Percentiles rank a stretch among this genome's conserved stretches.
Evolutionary conservation across 2,113 vertebrate genomes (phyloP).

Genomic region (Rhodinocichla rosea): DNA sequence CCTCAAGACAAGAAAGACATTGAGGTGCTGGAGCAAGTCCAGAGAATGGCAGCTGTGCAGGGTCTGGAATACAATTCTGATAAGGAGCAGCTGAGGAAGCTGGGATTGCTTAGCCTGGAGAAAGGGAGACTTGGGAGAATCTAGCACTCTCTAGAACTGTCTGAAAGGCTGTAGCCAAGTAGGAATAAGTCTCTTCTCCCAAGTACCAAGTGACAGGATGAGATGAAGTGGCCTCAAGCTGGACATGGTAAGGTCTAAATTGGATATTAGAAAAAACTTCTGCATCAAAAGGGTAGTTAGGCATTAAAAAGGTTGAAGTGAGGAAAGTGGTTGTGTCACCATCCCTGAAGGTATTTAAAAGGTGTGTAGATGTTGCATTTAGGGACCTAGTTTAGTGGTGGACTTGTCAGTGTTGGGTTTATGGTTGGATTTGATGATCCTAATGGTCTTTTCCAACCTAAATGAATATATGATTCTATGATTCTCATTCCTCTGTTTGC

Average conservation of each 20-base stretch:
- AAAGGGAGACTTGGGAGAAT: neutral
- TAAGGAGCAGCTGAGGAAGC: neutral
- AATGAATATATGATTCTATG: neutral
- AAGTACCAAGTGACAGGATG: neutral
- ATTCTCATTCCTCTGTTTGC: neutral
- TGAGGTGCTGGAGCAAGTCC: neutral
- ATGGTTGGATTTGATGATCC: neutral
- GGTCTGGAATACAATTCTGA: neutral
- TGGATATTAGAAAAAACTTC: neutral
- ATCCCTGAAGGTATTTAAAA: neutral
- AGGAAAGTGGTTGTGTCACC: neutral
- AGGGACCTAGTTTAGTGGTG: neutral
- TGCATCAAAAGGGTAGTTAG: neutral
- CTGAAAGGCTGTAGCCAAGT: neutral
- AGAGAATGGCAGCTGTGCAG: neutral
- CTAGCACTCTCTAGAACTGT: neutral
- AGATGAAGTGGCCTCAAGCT: neutral
- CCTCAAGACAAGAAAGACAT: neutral
- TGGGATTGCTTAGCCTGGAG: neutral
- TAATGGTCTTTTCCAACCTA: neutral
- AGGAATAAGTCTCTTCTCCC: neutral
- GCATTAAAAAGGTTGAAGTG: neutral
- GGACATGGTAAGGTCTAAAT: accelerated
- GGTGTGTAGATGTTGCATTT: neutral
- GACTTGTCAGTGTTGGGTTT: neutral